Evolutionary conservation across 2,113 vertebrate genomes (phyloP).

Genomic region (Argyrosomus japonicus): DNA sequence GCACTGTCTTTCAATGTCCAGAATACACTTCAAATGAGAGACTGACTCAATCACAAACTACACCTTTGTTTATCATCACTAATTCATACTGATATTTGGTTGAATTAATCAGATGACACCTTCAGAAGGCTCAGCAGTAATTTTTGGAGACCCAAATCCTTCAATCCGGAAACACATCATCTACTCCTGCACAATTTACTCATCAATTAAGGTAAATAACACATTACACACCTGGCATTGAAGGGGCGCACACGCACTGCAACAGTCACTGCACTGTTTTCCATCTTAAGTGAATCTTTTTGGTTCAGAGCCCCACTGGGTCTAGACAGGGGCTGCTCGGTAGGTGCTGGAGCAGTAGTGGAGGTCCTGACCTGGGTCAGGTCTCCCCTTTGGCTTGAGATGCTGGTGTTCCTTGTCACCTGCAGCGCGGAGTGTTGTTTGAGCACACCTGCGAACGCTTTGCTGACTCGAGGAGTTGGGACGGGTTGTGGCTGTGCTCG

Average conservation of each 20-base stretch:
- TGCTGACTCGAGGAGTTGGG: constrained; percentile 38
- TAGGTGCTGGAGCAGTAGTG: not conserved
- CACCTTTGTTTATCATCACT: not conserved
- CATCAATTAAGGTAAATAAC: not conserved
- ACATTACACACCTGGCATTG: constrained; percentile 84
- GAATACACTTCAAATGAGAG: not conserved
- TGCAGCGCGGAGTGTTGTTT: constrained; percentile 49
- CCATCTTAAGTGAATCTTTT: constrained; percentile 81
- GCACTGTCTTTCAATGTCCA: not conserved
- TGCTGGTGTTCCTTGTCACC: constrained; percentile 47
- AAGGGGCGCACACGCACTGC: constrained; percentile 94
- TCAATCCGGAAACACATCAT: not conserved
- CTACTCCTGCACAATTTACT: not conserved
- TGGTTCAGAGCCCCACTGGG: constrained; percentile 48
- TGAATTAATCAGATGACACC: not conserved
- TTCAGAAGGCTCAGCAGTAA: not conserved
- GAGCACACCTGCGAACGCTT: not conserved
- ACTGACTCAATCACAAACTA: not conserved
- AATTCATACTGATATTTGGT: not conserved
- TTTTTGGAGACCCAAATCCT: not conserved
- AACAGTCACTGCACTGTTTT: constrained; percentile 92
- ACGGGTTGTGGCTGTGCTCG: constrained; percentile 55
- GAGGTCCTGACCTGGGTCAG: constrained; percentile 35
- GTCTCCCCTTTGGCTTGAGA: constrained; percentile 37
- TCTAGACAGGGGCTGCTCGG: constrained; percentile 43